Base-by-base conservation (phyloP, 1,140 invertebrate genomes). In the Camponotus vicinus region DNA sequence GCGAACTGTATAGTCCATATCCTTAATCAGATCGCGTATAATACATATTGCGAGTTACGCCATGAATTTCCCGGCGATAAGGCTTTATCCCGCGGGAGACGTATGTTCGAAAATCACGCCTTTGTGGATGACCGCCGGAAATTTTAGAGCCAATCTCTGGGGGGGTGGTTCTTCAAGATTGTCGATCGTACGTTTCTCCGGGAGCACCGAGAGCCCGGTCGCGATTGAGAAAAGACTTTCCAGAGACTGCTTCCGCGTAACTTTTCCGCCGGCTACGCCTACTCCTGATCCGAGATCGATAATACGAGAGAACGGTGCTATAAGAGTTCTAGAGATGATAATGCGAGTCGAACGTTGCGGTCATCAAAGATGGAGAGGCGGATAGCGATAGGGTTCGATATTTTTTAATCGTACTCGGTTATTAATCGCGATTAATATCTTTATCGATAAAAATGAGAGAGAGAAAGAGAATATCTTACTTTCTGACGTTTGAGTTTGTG, bases 141-240 rank as follows among this genome's bases (percentile, higher is more conserved):
- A 89, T 88, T 90, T 90, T 90, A 90, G 85, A 88, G 75, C 84
- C 85, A 90, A 90, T 90, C 89, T 90, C 85, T 75, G 69, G 86
- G 85, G 88, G 85, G 49, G 15, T 89, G 87, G 85, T 90, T 63
- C 59, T 66, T 66, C 45, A 32, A 34, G 73, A 83, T 71, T 34
- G 55, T 52, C 63, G 64, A 86, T 63, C 85, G 89, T 84, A 79
- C 66, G 55, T 80, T 52, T 70, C 52, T 18, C 45, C 37, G 3
- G 45, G 57, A 11, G 57, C 69, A 70, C 77, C 69, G 18, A 84
- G 52, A 9, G 13, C 55, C 15, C 45, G 37, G 79, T 76, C 59
- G 75, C 67, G 73, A 27, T 67, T 78, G 77, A 61, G 78, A 73
- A 89, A 90, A 75, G 70, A 87, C 89, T 79, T 90, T 71, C 88